Percentiles rank a stretch among this genome's conserved stretches.
These are phyloP conservation scores for Thalassaphorura encarpata DNA, from an alignment of 1,140 invertebrate species.

Conservation along the genomic window DNA sequence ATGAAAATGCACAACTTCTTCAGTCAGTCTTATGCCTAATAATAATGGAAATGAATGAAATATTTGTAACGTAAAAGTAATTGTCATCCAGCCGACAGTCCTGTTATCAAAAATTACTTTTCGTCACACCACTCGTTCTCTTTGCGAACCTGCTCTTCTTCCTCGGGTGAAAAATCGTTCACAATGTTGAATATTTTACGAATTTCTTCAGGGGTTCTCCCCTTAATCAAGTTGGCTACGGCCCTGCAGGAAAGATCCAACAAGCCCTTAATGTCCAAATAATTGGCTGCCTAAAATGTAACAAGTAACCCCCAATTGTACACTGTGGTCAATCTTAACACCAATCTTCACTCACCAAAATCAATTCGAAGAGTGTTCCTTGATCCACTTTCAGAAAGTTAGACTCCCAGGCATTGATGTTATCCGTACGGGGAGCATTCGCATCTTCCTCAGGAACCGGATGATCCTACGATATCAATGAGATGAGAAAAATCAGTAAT, in stretches of 20 bases:
- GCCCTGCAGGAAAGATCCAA: constrained; percentile 97
- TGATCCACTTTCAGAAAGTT: constrained; percentile 97
- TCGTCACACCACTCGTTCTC: constrained; percentile 99
- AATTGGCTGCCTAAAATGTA: constrained; percentile 70
- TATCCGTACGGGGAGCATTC: constrained; percentile 95
- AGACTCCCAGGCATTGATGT: constrained; percentile 97
- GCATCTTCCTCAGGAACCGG: constrained; percentile 79
- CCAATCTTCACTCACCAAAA: too few relatives aligned
- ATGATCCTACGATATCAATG: constrained; percentile 57
- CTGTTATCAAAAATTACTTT: too few relatives aligned
- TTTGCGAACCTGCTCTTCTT: constrained; percentile 91
- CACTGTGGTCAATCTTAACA: constrained; percentile 38
- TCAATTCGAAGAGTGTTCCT: constrained; percentile 89
- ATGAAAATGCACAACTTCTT: too few relatives aligned
- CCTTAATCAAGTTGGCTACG: constrained; percentile 99
- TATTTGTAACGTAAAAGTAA: too few relatives aligned
- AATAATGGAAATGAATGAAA: too few relatives aligned
- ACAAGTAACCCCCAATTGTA: not conserved
- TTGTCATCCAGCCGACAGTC: too few relatives aligned
- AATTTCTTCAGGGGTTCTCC: constrained; percentile 95
- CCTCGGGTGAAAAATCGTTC: constrained; percentile 91
- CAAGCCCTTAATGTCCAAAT: constrained; percentile 94
- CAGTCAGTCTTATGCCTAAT: too few relatives aligned
- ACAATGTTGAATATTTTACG: constrained; percentile 94
- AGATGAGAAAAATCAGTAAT: too few relatives aligned